Evolutionary conservation across 2,797 vertebrate species (phyloP).

Genomic region (Thalassophryne amazonica): DNA sequence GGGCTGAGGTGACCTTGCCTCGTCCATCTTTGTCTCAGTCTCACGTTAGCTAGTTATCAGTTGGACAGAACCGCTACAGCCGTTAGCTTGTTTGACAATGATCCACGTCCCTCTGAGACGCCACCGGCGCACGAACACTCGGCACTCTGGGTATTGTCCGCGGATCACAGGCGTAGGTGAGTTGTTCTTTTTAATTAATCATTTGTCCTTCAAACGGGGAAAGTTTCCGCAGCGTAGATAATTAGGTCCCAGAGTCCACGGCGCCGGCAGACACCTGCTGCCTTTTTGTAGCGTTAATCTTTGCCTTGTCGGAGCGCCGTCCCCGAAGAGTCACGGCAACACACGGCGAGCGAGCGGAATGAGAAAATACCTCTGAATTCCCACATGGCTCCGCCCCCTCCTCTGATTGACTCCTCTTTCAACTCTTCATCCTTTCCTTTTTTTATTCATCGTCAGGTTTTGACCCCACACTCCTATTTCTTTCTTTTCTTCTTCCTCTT

Average conservation of each 20-base stretch:
- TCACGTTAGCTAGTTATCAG: slow-evolving; percentile 57
- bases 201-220: slow-evolving; percentile 79
- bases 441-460: too few species aligned
- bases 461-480: too few species aligned
- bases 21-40: slow-evolving; percentile 22
- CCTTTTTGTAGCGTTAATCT: slow-evolving; percentile 79
- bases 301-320: slow-evolving; percentile 74
- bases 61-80: slow-evolving; percentile 35
- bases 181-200: slow-evolving; percentile 81
- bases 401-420: not conserved
- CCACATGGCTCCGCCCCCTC: slow-evolving; percentile 29
- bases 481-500: not conserved
- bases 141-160: slow-evolving; percentile 63
- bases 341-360: slow-evolving; percentile 58
- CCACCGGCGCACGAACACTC: slow-evolving; percentile 2
- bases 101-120: slow-evolving; percentile 47
- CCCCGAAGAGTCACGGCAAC: slow-evolving; percentile 58
- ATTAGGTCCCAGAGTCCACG: slow-evolving; percentile 75
- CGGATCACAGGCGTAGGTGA: slow-evolving; percentile 74
- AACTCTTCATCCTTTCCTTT: too few species aligned
- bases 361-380: slow-evolving; percentile 68
- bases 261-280: slow-evolving; percentile 66
- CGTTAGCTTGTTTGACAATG: slow-evolving; percentile 60
- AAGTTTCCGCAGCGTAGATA: slow-evolving; percentile 76
- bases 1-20: slow-evolving; percentile 50